A percentile compares a stretch with the other conserved stretches of the same genome.
phyloP scores from a whole-genome alignment of 2,113 vertebrate species.

The Gobio gobio region DNA sequence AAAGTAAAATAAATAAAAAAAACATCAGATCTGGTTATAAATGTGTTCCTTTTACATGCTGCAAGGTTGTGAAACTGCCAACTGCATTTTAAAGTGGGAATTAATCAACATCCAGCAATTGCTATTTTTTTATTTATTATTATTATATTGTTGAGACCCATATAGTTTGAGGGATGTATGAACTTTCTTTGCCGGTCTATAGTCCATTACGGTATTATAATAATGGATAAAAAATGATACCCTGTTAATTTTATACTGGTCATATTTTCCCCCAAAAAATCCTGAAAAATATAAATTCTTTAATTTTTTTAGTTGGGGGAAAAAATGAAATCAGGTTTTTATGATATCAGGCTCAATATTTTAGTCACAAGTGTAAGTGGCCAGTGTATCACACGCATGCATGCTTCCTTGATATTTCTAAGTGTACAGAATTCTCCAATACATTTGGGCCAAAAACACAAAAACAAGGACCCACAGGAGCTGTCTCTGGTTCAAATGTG shows the following conservation, averaged over 20 bases:
- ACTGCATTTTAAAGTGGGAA: not conserved
- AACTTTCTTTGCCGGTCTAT: not conserved
- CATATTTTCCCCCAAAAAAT: not conserved
- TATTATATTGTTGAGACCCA: not conserved
- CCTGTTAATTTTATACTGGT: too few species aligned
- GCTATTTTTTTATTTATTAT: not conserved
- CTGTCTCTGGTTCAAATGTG: not conserved
- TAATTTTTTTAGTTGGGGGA: too few species aligned
- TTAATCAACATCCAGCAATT: not conserved
- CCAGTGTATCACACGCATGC: not conserved
- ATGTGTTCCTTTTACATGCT: not conserved
- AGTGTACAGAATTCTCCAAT: not conserved
- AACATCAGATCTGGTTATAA: not conserved
- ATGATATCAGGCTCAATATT: not conserved
- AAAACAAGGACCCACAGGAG: conserved; percentile 20
- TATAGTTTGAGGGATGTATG: not conserved
- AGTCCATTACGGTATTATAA: too few species aligned
- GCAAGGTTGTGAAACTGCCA: not conserved
- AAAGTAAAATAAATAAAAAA: not conserved
- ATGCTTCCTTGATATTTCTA: not conserved
- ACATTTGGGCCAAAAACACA: not conserved
- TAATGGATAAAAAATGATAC: too few species aligned
- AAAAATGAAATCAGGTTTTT: too few species aligned
- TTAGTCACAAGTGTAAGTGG: not conserved
- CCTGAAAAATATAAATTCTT: too few species aligned